phyloP scores from a whole-genome alignment of 2,797 vertebrate genomes.

The Gambusia yucatana region DNA sequence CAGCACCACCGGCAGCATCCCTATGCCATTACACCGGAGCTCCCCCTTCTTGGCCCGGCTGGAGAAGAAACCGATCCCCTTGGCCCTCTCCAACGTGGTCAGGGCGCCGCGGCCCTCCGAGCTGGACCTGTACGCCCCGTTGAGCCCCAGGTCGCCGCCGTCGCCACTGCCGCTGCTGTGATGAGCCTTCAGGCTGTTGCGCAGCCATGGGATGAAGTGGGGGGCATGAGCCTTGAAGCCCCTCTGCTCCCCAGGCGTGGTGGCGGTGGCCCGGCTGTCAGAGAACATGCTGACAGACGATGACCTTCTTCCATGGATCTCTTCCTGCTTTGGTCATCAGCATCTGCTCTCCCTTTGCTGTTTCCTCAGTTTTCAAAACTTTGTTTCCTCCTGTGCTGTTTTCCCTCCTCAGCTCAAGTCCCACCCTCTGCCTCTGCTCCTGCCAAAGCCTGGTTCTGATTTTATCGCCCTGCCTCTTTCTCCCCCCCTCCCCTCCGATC shows the following conservation, averaged over 20 bases:
- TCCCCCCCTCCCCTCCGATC: constrained; percentile 23
- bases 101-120: constrained; percentile 56
- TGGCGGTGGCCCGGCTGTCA: constrained; percentile 66
- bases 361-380: constrained; percentile 69
- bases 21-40: constrained; percentile 63
- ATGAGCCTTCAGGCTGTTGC: constrained; percentile 73
- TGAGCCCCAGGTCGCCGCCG: constrained; percentile 65
- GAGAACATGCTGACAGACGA: constrained; percentile 78
- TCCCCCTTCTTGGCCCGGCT: constrained; percentile 62
- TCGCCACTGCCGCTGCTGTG: constrained; percentile 45
- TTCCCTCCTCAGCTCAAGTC: constrained; percentile 42
- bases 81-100: constrained; percentile 64
- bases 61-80: constrained; percentile 70
- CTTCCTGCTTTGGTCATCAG: constrained; percentile 68
- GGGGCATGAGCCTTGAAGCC: constrained; percentile 68
- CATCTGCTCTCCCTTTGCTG: constrained; percentile 43
- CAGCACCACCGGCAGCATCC: constrained; percentile 70
- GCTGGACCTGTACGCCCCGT: constrained; percentile 59
- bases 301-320: constrained; percentile 72
- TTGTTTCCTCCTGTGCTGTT: constrained; percentile 72
- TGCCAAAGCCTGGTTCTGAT: constrained; percentile 52
- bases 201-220: constrained; percentile 77
- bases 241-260: constrained; percentile 62
- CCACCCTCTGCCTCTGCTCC: constrained; percentile 49
- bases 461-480: constrained; percentile 39